A percentile compares a stretch with the other conserved stretches of the same genome.
Conservation (phyloP, 2,888 invertebrate species). For the Oegoconia quadripuncta region DNA sequence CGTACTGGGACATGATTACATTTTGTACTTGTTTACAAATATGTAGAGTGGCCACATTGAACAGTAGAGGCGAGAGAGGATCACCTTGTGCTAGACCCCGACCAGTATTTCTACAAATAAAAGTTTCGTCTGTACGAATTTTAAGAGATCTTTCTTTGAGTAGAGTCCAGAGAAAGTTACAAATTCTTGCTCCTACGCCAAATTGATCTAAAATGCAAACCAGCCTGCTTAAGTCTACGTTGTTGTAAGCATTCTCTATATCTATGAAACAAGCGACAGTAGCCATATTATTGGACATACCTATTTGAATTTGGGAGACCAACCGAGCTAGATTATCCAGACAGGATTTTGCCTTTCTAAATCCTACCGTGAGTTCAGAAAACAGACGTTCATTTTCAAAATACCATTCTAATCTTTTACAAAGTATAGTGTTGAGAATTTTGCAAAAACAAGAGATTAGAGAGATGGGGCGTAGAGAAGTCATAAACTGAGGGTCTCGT, state of each 20-base stretch:
- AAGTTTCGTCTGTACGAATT: not conserved
- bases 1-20: constrained; percentile 4
- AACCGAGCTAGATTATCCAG: constrained; percentile 13
- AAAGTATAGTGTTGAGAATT: constrained; percentile 16
- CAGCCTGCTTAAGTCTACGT: not conserved
- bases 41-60: constrained; percentile 18
- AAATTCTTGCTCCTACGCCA: constrained; percentile 4
- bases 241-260: constrained; percentile 7
- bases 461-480: constrained; percentile 18
- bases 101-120: not conserved
- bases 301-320: constrained; percentile 11
- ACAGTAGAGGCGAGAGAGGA: constrained; percentile 25
- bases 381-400: constrained; percentile 12
- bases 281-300: constrained; percentile 1
- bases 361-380: constrained; percentile 8
- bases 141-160: not conserved
- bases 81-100: constrained; percentile 23
- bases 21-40: not conserved
- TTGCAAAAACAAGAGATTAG: constrained; percentile 19
- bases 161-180: constrained; percentile 6
- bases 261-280: constrained; percentile 5
- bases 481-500: not conserved
- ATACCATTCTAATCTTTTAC: constrained; percentile 17
- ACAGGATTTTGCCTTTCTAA: constrained; percentile 14
- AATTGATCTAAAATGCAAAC: constrained; percentile 1